Conservation (phyloP, 1,140 invertebrate species). For the Sesamia nonagrioides region DNA sequence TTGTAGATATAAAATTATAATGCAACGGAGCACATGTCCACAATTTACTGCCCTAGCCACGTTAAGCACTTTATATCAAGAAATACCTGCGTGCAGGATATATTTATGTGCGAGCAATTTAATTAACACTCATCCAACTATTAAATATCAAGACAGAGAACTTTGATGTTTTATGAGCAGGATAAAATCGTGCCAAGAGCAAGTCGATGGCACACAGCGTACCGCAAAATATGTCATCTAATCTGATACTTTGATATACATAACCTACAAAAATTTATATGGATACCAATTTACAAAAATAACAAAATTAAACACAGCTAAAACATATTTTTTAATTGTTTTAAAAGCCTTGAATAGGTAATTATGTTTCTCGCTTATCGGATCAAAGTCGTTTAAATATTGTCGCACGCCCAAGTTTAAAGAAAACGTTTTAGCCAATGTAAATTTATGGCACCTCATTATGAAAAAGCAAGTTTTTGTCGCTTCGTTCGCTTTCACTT, state of each 20-base stretch:
- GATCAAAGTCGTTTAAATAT: conserved; percentile 10
- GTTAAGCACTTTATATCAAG: background rate
- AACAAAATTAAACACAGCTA: conserved; percentile 7
- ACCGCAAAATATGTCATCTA: background rate
- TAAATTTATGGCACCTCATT: background rate
- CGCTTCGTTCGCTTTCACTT: too few relatives aligned
- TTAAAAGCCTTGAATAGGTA: conserved; percentile 17
- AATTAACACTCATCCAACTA: background rate
- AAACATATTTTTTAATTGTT: conserved; percentile 12
- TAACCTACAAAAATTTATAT: conserved; percentile 5
- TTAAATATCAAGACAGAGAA: background rate
- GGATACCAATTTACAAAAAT: background rate
- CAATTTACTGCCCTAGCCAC: background rate
- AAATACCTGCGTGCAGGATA: background rate
- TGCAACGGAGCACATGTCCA: background rate
- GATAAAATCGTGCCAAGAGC: conserved; percentile 15
- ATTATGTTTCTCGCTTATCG: conserved; percentile 20
- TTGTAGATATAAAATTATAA: conserved; percentile 10
- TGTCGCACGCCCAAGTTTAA: background rate
- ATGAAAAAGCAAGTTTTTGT: background rate
- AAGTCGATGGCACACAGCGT: background rate
- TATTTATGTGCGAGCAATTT: conserved; percentile 17
- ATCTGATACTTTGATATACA: conserved; percentile 16
- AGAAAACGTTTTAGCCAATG: background rate
- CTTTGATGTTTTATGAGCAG: conserved; percentile 28